A percentile compares a stretch with the other conserved stretches of the same genome.
These are phyloP conservation scores for Drosophila mercatorum DNA, from an alignment of 2,888 invertebrate species.

Conservation along the genomic window DNA sequence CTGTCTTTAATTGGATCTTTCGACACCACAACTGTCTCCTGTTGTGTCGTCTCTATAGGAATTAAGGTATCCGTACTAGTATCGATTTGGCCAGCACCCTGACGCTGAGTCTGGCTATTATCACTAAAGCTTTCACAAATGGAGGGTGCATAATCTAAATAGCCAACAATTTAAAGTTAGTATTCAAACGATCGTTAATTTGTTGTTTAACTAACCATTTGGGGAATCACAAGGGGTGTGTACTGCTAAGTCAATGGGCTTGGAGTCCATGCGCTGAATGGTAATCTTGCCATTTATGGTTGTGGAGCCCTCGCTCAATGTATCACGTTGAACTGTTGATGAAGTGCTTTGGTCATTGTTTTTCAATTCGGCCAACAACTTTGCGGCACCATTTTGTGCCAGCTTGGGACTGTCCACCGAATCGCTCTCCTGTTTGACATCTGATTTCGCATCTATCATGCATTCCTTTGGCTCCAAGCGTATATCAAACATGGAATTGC, in stretches of 20 bases:
- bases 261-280: slow-evolving; percentile 39
- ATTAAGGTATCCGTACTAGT: slow-evolving; percentile 86
- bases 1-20: slow-evolving; percentile 28
- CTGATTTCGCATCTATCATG: slow-evolving; percentile 28
- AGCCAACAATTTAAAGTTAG: neutral
- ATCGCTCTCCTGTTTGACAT: slow-evolving; percentile 62
- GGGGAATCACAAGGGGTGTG: slow-evolving; percentile 40
- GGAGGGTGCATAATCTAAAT: slow-evolving; percentile 40
- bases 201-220: slow-evolving; percentile 31
- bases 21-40: slow-evolving; percentile 10
- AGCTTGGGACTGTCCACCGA: slow-evolving; percentile 61
- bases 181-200: neutral
- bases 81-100: slow-evolving; percentile 75
- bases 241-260: slow-evolving; percentile 29
- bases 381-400: slow-evolving; percentile 31
- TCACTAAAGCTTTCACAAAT: slow-evolving; percentile 46
- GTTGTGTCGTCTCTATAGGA: slow-evolving; percentile 64
- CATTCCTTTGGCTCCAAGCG: slow-evolving; percentile 71
- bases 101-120: slow-evolving; percentile 44
- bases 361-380: slow-evolving; percentile 37
- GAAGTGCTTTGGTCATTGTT: slow-evolving; percentile 53
- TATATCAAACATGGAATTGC: slow-evolving; percentile 82
- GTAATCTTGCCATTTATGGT: slow-evolving; percentile 41
- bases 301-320: slow-evolving; percentile 34
- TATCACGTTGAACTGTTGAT: slow-evolving; percentile 53